Evolutionary conservation across 2,888 invertebrate species (phyloP).

Genomic region (Dendrolimus houi): DNA sequence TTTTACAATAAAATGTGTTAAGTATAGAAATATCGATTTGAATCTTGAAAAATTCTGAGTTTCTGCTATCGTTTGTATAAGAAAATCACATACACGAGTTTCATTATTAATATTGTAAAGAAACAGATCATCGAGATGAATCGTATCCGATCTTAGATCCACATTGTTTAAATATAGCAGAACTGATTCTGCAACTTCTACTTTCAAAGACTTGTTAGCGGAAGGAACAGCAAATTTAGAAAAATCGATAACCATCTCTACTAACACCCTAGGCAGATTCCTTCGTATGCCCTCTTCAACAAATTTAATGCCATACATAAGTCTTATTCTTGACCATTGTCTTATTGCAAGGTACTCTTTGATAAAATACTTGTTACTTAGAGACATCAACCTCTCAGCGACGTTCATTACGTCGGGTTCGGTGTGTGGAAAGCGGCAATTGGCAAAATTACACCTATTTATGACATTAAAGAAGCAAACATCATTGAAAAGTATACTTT

Average conservation of each 20-base stretch:
- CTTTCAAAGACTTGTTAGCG: conserved; percentile 14
- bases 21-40: conserved; percentile 40
- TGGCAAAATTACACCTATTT: conserved; percentile 26
- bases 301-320: conserved; percentile 30
- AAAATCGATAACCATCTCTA: conserved; percentile 47
- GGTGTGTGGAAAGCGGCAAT: conserved; percentile 35
- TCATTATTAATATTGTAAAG: conserved; percentile 11
- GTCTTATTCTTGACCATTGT: conserved; percentile 18
- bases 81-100: conserved; percentile 35
- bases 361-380: conserved; percentile 31
- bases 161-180: conserved; percentile 40
- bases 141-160: conserved; percentile 15
- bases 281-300: conserved; percentile 36
- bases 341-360: conserved; percentile 38
- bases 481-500: conserved; percentile 28
- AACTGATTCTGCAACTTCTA: conserved; percentile 29
- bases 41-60: conserved; percentile 60
- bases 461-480: conserved; percentile 41
- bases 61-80: conserved; percentile 39
- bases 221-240: conserved; percentile 13
- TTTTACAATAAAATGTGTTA: conserved; percentile 36
- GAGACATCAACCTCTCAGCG: conserved; percentile 10
- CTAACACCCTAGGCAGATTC: conserved; percentile 29
- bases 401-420: conserved; percentile 14
- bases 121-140: conserved; percentile 31